Percentiles rank a stretch among this genome's conserved stretches.
Evolutionary conservation across 2,888 invertebrate species (phyloP).

Genomic region (Scaptomyza parva): DNA sequence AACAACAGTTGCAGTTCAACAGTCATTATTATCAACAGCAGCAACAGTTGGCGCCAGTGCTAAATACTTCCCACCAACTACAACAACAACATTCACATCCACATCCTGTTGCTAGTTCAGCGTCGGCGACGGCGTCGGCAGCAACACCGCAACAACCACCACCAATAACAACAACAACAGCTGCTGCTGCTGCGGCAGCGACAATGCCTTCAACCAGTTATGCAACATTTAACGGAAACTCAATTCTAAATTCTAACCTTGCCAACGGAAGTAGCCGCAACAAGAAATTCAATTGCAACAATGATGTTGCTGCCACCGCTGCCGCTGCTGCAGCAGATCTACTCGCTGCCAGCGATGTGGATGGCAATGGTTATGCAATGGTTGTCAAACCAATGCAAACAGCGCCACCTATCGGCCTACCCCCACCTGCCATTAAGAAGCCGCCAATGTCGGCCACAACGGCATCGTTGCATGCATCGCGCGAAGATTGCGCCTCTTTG

Average conservation of each 20-base stretch:
- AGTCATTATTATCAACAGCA: slow-evolving; percentile 61
- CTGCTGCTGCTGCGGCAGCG: slow-evolving; percentile 40
- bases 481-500: slow-evolving; percentile 82
- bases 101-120: slow-evolving; percentile 65
- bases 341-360: slow-evolving; percentile 22
- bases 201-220: slow-evolving; percentile 66
- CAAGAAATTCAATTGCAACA: slow-evolving; percentile 71
- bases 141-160: slow-evolving; percentile 23
- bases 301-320: slow-evolving; percentile 27
- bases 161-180: slow-evolving; percentile 28
- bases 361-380: slow-evolving; percentile 53
- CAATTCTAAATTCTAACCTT: slow-evolving; percentile 81
- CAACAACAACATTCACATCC: slow-evolving; percentile 59
- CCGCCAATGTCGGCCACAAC: slow-evolving; percentile 42
- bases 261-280: slow-evolving; percentile 66
- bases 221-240: slow-evolving; percentile 83
- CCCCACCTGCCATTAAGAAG: slow-evolving; percentile 66
- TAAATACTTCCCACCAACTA: slow-evolving; percentile 74
- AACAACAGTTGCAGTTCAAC: slow-evolving; percentile 49
- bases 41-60: slow-evolving; percentile 59
- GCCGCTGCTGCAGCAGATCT: slow-evolving; percentile 42
- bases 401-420: slow-evolving; percentile 52
- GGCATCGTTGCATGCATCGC: slow-evolving; percentile 73
- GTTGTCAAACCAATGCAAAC: slow-evolving; percentile 24
- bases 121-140: no score